Base-by-base conservation (phyloP, 2,888 invertebrate genomes). In the Meteorus colon region DNA sequence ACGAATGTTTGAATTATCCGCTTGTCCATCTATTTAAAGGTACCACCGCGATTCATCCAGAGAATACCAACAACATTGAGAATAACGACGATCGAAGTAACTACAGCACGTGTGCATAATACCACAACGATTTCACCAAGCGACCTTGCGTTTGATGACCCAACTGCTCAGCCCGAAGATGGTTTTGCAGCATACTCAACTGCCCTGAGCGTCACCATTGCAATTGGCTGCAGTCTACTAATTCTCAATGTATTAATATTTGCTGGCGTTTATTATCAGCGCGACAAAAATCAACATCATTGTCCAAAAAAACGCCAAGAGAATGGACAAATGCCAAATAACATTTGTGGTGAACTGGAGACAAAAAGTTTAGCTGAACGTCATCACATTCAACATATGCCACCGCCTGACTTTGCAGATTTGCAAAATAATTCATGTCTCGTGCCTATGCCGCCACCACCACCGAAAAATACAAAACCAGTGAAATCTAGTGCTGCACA, bases 221-320 rank as follows among this genome's bases (percentile, higher is more conserved):
- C 97, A 67, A 97, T 98, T 80, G 98, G 98, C 55, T 97, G 97
- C 87, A 97, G 97, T 4, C 90, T 98, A 77, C 92, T 98, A 29
- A 96, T 98, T 84, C 91, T 98, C 4, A 98, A 98, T 88, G 96
- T 98, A 65, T 91, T 98, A 37, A 97, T 98, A 86, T 98, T 98
- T 87, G 97, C 97, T 73, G 97, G 97, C 4, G 96, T 98, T 0
- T 98, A 97, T 89, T 98, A 98, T 87, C 97, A 98, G 87, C 92
- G 96, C 73, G 96, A 96, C 86, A 96, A 96, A 89, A 95, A 95
- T 79, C 93, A 95, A 63, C 88, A 88, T 77, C 82, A 82, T 31
- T 88, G 89, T 55, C 87, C 89, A 31, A 90, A 96, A 86, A 94
- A 95, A 84, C 92, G 95, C 51, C 95, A 94, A 79, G 96, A 96